A percentile compares a stretch with the other conserved stretches of the same genome.
Conservation (phyloP, 1,140 invertebrate genomes). For the Tyrophagus putrescentiae region DNA sequence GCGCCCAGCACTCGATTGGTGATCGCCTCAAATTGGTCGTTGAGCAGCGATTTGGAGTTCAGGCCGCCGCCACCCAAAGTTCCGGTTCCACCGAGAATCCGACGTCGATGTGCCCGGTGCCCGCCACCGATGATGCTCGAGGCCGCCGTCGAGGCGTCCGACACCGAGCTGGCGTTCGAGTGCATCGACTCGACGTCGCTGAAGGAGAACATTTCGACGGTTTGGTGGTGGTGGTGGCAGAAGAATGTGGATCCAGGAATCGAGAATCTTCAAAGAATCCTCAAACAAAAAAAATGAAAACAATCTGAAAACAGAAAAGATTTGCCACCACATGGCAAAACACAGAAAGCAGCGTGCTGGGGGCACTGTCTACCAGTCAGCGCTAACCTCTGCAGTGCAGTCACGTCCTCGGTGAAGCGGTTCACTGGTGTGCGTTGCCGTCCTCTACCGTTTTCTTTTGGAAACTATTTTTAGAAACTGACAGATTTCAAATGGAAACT, state of each 20-base stretch:
- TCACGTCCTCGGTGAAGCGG: too few species aligned
- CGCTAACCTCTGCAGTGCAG: background rate
- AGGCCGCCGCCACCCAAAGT: too few species aligned
- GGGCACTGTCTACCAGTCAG: background rate
- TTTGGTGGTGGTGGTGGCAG: background rate
- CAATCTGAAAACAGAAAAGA: background rate
- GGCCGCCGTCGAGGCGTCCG: background rate
- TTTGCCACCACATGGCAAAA: background rate
- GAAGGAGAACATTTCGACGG: background rate
- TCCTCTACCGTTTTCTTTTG: too few species aligned
- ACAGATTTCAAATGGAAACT: too few species aligned
- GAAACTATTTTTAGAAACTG: too few species aligned
- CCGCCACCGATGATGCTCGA: background rate
- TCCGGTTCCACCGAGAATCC: background rate
- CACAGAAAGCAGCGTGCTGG: too few species aligned
- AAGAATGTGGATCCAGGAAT: too few species aligned
- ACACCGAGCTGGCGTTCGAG: background rate
- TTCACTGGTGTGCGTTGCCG: too few species aligned
- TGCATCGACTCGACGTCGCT: background rate
- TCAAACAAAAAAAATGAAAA: slow-evolving; percentile 5
- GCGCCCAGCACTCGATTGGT: background rate
- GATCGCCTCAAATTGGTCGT: background rate
- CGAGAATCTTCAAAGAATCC: too few species aligned
- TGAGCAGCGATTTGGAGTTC: background rate
- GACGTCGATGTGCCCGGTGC: background rate